These are phyloP conservation scores for Scopus umbretta DNA, from an alignment of 2,113 vertebrate genomes.

Conservation along the genomic window DNA sequence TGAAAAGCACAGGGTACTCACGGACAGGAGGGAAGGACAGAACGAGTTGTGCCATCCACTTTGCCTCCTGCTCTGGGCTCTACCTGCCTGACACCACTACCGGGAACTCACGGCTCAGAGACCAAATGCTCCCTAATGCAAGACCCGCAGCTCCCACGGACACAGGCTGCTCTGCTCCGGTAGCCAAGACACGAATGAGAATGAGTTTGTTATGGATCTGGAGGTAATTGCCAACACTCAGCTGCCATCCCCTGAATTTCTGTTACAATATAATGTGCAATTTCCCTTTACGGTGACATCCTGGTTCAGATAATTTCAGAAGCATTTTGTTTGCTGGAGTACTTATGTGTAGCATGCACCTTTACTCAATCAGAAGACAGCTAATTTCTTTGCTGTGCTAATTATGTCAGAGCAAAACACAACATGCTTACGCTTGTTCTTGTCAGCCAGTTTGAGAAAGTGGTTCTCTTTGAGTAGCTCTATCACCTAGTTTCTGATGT, in stretches of 20 bases:
- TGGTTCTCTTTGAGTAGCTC: neutral
- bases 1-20: neutral
- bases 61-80: neutral
- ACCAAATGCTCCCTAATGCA: neutral
- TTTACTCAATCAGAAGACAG: slow-evolving; percentile 16
- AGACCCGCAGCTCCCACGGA: neutral
- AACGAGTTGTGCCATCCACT: neutral
- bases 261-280: neutral
- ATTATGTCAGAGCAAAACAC: slow-evolving; percentile 28
- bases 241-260: neutral
- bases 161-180: neutral
- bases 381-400: slow-evolving; percentile 29
- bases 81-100: neutral
- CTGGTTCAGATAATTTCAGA: slow-evolving; percentile 3
- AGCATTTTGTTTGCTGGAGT: neutral
- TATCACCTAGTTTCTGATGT: neutral
- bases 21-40: neutral
- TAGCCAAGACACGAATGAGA: neutral
- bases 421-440: neutral
- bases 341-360: neutral
- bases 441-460: slow-evolving; percentile 1
- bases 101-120: neutral
- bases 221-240: neutral
- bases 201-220: neutral
- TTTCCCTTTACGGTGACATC: neutral